Conservation (phyloP, 2,888 invertebrate species). For the Hyalella azteca region DNA sequence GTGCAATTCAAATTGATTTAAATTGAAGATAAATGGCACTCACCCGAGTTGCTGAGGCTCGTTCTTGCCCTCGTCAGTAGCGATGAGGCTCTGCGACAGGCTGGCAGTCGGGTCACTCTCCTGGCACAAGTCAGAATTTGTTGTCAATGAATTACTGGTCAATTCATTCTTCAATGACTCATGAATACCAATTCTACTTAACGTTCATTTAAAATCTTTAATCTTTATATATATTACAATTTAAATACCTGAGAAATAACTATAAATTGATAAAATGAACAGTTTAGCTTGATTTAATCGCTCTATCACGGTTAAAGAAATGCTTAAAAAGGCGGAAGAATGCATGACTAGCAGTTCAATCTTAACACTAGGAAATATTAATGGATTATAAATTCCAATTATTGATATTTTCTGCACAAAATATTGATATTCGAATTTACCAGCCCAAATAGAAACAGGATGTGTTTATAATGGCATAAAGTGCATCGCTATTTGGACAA, state of each 20-base stretch:
- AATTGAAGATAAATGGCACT: conserved; percentile 74
- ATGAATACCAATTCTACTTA: neutral
- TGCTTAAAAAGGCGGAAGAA: no score
- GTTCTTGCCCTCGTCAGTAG: conserved; percentile 46
- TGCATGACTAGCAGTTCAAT: no score
- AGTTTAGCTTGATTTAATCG: no score
- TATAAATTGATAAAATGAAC: neutral
- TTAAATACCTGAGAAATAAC: neutral
- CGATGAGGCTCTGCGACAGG: conserved; percentile 55
- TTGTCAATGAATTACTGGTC: neutral
- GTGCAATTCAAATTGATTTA: no score
- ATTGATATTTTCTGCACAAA: no score
- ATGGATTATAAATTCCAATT: no score
- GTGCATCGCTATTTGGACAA: no score
- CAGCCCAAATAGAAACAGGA: no score
- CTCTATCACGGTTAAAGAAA: no score
- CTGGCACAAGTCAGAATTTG: conserved; percentile 20
- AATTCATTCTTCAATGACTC: neutral
- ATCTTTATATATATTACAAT: neutral
- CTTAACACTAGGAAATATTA: no score
- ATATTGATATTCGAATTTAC: no score
- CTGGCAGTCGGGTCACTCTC: conserved; percentile 54
- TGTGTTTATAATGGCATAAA: no score
- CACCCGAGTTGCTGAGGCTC: conserved; percentile 95
- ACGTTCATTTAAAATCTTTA: neutral